Conservation (phyloP, 1,140 invertebrate genomes). For the Chironomus tepperi region DNA sequence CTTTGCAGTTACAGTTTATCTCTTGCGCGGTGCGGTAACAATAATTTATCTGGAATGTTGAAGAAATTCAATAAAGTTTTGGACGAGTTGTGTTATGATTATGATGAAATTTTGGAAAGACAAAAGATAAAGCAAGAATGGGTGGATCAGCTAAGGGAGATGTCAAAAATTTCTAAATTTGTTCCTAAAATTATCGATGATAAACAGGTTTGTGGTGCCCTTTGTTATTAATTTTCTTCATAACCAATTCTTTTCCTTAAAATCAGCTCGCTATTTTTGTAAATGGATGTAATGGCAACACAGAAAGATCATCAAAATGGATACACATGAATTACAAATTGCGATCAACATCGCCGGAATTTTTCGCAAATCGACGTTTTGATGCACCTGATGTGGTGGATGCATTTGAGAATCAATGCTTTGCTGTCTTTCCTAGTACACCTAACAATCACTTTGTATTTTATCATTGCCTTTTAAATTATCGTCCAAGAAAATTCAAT, state of each 20-base stretch:
- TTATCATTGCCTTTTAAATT: not conserved
- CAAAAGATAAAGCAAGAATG: slow-evolving; percentile 8
- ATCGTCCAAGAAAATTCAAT: not conserved
- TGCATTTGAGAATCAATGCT: not conserved
- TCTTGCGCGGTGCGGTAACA: too few relatives aligned
- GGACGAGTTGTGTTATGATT: not conserved
- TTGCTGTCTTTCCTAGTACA: not conserved
- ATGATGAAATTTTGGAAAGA: not conserved
- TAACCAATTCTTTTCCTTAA: not conserved
- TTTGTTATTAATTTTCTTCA: not conserved
- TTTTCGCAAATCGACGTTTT: not conserved
- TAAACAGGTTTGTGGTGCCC: not conserved
- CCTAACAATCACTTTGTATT: not conserved
- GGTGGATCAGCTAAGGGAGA: not conserved
- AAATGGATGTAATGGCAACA: not conserved
- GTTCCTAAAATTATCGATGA: not conserved
- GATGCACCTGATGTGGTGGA: not conserved
- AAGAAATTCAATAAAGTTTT: not conserved
- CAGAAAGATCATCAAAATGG: not conserved
- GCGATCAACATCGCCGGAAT: not conserved
- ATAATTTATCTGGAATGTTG: not conserved
- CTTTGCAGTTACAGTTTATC: too few relatives aligned
- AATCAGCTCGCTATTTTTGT: not conserved
- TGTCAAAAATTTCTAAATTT: not conserved
- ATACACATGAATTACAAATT: not conserved